Base-by-base conservation (phyloP, 2,113 vertebrate genomes). In the Cavia aperea region DNA sequence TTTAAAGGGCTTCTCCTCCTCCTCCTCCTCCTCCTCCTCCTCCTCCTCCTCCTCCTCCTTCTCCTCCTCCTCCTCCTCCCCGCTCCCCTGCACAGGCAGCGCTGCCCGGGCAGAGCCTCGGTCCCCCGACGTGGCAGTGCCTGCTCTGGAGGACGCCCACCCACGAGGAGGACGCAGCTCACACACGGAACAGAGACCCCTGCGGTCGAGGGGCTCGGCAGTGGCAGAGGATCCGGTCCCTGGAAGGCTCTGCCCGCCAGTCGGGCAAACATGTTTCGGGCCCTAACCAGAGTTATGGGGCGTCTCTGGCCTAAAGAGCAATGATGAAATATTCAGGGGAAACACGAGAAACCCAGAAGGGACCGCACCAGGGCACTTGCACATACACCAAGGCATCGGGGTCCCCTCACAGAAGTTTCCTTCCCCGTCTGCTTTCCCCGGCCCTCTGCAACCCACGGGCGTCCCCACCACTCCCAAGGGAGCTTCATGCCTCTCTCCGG, bases 101-200 rank as follows among this genome's bases (percentile, higher is more conserved):
- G 49, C 49, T 51, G 39, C 10, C 49, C 81, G 96, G 96, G 94
- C 94, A 94, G 91, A 96, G 92, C 96, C 97, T 96, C 96, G 92
- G 95, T 96, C 96, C 95, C 96, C 95, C 90, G 94, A 96, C 95
- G 90, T 46, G 93, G 96, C 95, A 94, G 95, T 93, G 89, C 93
- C 94, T 94, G 96, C 94, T 97, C 96, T 96, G 96, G 96, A 96
- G 97, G 96, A 94, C 95, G 95, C 89, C n/a, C 66, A 95, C 95
- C 58, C 39, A 96, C 88, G 49, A 31, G 66, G 94, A 87, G 93
- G 95, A 83, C 46, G 70, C 72, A 92, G 93, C 72, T 43, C 49
- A 12, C 84, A 81, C 62, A 58, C 72, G 72, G 78, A 29, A 93
- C 95, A 63, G 24, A 46, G 82, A 77, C 39, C 81, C 81, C 72